phyloP scores from a whole-genome alignment of 2,888 invertebrate species.

The Furcula furcula region DNA sequence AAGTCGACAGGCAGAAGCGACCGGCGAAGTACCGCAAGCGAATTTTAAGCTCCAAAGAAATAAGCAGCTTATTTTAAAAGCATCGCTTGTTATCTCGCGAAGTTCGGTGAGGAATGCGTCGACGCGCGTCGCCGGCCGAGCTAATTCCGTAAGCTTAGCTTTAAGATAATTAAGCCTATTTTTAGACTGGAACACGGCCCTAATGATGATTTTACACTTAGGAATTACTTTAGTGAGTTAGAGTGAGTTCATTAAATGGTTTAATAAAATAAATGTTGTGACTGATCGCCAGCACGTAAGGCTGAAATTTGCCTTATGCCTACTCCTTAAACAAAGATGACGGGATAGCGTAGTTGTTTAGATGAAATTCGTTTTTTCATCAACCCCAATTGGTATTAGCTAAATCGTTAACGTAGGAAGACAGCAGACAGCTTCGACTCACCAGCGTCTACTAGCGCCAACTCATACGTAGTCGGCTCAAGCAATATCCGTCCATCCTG shows the following conservation, averaged over 20 bases:
- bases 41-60: slow-evolving; percentile 29
- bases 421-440: no score
- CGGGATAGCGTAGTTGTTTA: no score
- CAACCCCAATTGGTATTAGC: no score
- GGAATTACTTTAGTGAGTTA: slow-evolving; percentile 14
- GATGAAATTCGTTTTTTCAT: no score
- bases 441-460: no score
- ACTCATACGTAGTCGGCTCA: no score
- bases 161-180: slow-evolving; percentile 39
- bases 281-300: no score
- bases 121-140: slow-evolving; percentile 2
- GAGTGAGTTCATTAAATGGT: background rate
- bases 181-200: slow-evolving; percentile 24
- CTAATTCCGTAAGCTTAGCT: slow-evolving; percentile 23
- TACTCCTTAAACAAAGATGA: no score
- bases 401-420: no score
- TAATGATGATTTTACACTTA: slow-evolving; percentile 27
- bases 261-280: no score
- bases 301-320: no score
- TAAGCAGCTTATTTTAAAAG: slow-evolving; percentile 73
- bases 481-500: no score
- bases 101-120: slow-evolving; percentile 6
- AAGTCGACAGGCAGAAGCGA: slow-evolving; percentile 14
- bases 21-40: slow-evolving; percentile 3
- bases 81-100: slow-evolving; percentile 37